These are phyloP conservation scores for Butorides virescens DNA, from an alignment of 2,113 vertebrate genomes.

Conservation along the genomic window DNA sequence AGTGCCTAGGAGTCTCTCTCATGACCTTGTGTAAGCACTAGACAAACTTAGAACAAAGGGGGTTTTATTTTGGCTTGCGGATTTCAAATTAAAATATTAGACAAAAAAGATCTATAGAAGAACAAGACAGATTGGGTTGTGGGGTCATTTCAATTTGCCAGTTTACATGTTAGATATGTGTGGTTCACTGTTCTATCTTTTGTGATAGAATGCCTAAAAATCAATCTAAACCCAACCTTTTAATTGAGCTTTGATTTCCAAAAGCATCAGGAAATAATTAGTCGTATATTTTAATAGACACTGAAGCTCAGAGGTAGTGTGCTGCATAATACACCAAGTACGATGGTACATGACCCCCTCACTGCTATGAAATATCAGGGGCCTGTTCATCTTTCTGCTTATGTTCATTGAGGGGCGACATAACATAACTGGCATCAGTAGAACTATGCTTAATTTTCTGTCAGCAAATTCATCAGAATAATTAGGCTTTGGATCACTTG, in stretches of 20 bases:
- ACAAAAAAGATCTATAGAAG: not conserved
- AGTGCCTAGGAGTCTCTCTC: not conserved
- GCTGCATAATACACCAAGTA: not conserved
- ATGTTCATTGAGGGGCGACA: not conserved
- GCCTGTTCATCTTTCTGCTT: not conserved
- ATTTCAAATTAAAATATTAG: not conserved
- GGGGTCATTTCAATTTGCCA: not conserved
- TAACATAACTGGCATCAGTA: not conserved
- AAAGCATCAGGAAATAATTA: not conserved
- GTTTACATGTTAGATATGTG: not conserved
- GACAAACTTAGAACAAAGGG: not conserved
- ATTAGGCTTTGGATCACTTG: not conserved
- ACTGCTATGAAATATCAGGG: not conserved
- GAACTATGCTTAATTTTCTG: not conserved
- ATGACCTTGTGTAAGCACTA: not conserved
- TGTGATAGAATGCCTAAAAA: not conserved
- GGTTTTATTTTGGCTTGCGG: not conserved
- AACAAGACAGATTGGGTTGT: not conserved
- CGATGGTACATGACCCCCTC: not conserved
- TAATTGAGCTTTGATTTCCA: not conserved
- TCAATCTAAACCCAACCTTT: not conserved
- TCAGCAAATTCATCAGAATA: not conserved
- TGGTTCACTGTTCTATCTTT: not conserved
- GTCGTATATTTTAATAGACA: not conserved
- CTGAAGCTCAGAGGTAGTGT: not conserved